Evolutionary conservation across 2,113 vertebrate species (phyloP), one percentile per base, ranked within the genome.

Genomic region (Cebidichthys violaceus): DNA sequence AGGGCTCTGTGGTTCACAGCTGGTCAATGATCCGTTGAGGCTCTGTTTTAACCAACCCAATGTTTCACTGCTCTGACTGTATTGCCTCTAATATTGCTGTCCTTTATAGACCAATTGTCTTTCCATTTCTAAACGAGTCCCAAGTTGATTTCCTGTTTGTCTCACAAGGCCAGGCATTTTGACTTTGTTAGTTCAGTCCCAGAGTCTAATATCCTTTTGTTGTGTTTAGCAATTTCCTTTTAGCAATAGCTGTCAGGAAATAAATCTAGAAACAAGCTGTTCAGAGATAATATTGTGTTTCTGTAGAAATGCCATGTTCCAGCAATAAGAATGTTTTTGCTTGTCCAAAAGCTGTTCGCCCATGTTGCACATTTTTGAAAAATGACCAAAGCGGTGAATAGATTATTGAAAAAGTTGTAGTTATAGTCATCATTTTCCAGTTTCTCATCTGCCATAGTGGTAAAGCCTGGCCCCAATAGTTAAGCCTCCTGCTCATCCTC

Each of bases 121-220:
- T 22, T 59, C 39, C 29, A 41, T 31, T 27, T 55, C 24, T 4
- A 18, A 57, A 41, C 64, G 17, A 75, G 33, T 22, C 24, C 20
- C 50, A 45, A 11, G 35, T 68, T 69, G 41, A 33, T 83, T 81
- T 64, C 65, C 57, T 1, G 0, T 67, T 52, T 17, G 20, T 54
- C 69, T 75, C 47, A 65, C n/a, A 13, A 31, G 33, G 4, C 11
- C 43, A 14, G 52, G 4, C 9, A 1, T 55, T 57, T 73, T 43
- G 2, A 45, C 14, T 83, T 4, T 54, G 65, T 57, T 64, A 37
- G 52, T 59, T 43, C 27, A 13, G 50, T 31, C 59, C 29, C 2
- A 4, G 29, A 27, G 14, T 4, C 18, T 35, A 17, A 82, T 77
- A 83, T 84, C 66, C 80, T 76, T 39, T 79, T n/a, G n/a, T 0